Evolutionary conservation across 2,797 vertebrate genomes (phyloP).

Genomic region (Lemur catta): DNA sequence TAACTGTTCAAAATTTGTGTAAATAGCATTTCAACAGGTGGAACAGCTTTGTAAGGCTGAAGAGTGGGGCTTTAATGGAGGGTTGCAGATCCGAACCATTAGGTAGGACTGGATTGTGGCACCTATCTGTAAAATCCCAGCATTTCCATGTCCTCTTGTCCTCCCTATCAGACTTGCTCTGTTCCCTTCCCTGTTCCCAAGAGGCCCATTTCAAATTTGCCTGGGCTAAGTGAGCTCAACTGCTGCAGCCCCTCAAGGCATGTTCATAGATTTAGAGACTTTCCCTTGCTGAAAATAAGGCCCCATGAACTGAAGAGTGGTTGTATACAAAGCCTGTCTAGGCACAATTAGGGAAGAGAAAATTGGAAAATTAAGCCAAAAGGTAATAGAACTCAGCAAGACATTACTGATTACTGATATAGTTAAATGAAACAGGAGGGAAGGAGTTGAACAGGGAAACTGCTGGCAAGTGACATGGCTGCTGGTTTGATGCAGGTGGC

Average conservation of each 20-base stretch:
- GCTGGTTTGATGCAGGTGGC: not conserved
- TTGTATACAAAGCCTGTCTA: not conserved
- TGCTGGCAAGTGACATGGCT: not conserved
- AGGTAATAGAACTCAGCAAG: not conserved
- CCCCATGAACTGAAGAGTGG: not conserved
- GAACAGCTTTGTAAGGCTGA: not conserved
- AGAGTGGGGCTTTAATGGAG: not conserved
- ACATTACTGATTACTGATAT: not conserved
- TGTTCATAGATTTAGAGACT: not conserved
- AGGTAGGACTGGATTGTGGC: not conserved
- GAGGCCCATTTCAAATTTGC: not conserved
- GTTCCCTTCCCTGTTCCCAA: not conserved
- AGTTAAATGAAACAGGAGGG: not conserved
- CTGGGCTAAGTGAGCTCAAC: not conserved
- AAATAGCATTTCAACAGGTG: not conserved
- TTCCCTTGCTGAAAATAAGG: slow-evolving; percentile 6
- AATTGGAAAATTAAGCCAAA: slow-evolving; percentile 51
- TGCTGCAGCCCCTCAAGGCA: not conserved
- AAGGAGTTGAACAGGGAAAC: not conserved
- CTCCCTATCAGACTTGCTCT: not conserved
- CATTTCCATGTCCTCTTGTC: not conserved
- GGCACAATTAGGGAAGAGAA: not conserved
- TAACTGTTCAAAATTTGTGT: not conserved
- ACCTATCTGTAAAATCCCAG: not conserved
- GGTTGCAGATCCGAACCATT: not conserved